Percentiles rank a stretch among this genome's conserved stretches.
These are phyloP conservation scores for Drosophila mettleri DNA, from an alignment of 2,888 invertebrate genomes.

Conservation along the genomic window DNA sequence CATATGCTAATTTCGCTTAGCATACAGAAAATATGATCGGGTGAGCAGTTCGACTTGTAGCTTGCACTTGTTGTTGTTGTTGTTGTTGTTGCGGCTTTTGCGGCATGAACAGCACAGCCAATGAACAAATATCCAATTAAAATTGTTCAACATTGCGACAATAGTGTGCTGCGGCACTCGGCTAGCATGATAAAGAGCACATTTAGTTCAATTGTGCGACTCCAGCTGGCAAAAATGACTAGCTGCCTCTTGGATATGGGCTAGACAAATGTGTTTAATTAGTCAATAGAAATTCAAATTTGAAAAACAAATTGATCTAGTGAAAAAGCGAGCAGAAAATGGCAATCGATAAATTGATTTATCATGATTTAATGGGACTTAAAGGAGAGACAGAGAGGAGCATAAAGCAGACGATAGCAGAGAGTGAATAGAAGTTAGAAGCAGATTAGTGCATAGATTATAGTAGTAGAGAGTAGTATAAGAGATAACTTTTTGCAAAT, in stretches of 20 bases:
- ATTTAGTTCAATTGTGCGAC: slow-evolving; percentile 8
- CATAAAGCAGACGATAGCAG: not conserved
- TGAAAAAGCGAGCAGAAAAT: not conserved
- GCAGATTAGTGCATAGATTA: too few species aligned
- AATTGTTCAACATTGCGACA: slow-evolving; percentile 67
- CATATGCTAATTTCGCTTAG: slow-evolving; percentile 74
- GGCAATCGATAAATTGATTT: not conserved
- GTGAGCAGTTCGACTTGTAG: slow-evolving; percentile 1
- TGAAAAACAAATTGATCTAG: not conserved
- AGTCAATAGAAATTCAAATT: not conserved
- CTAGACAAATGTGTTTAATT: slow-evolving; percentile 11
- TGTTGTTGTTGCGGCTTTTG: slow-evolving; percentile 52
- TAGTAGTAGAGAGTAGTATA: too few species aligned
- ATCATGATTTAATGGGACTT: not conserved
- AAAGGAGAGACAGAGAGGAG: too few species aligned
- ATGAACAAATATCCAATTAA: slow-evolving; percentile 74
- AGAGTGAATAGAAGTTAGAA: not conserved
- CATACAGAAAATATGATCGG: slow-evolving; percentile 58
- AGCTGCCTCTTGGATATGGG: not conserved
- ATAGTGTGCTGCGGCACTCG: slow-evolving; percentile 35
- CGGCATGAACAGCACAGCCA: slow-evolving; percentile 28
- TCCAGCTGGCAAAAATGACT: slow-evolving; percentile 26
- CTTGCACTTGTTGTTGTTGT: slow-evolving; percentile 56
- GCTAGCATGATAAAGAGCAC: not conserved
- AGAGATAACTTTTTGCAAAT: too few species aligned